phyloP scores from a whole-genome alignment of 2,797 vertebrate genomes.

The Allobates femoralis region DNA sequence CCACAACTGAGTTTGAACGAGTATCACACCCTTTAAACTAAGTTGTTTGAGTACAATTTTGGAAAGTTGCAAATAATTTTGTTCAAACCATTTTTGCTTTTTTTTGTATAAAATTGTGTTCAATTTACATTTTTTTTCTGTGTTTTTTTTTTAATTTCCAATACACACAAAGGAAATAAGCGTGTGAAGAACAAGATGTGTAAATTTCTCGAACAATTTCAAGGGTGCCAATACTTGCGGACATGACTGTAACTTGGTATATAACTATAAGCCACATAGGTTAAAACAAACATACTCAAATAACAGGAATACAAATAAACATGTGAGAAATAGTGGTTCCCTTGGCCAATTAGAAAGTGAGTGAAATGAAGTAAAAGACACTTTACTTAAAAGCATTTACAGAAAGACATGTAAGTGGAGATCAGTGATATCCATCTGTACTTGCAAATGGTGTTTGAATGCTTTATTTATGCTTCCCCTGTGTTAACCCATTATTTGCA shows the following conservation, averaged over 20 bases:
- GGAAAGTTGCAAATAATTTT: too few relatives aligned
- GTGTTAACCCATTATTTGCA: conserved; percentile 44
- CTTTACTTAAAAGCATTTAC: conserved; percentile 64
- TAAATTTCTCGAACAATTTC: too few relatives aligned
- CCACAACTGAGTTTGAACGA: too few relatives aligned
- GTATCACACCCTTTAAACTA: too few relatives aligned
- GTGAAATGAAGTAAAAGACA: conserved; percentile 62
- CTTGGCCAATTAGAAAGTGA: conserved; percentile 60
- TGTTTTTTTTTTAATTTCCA: too few relatives aligned
- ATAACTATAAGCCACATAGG: neutral
- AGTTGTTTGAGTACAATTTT: too few relatives aligned
- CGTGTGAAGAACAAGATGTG: too few relatives aligned
- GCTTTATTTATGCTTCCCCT: conserved; percentile 61
- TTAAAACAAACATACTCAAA: conserved; percentile 55
- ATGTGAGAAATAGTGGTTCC: conserved; percentile 54
- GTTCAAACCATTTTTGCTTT: too few relatives aligned
- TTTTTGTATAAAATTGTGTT: too few relatives aligned
- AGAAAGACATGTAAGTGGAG: conserved; percentile 63
- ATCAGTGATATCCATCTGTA: conserved; percentile 59
- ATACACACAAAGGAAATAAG: too few relatives aligned
- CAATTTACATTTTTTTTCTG: too few relatives aligned
- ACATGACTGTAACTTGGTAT: conserved; percentile 27
- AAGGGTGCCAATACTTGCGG: too few relatives aligned
- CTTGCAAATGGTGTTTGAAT: conserved; percentile 53
- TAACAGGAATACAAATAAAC: conserved; percentile 53